phyloP scores from a whole-genome alignment of 2,797 vertebrate genomes.

The Babyrousa celebensis region DNA sequence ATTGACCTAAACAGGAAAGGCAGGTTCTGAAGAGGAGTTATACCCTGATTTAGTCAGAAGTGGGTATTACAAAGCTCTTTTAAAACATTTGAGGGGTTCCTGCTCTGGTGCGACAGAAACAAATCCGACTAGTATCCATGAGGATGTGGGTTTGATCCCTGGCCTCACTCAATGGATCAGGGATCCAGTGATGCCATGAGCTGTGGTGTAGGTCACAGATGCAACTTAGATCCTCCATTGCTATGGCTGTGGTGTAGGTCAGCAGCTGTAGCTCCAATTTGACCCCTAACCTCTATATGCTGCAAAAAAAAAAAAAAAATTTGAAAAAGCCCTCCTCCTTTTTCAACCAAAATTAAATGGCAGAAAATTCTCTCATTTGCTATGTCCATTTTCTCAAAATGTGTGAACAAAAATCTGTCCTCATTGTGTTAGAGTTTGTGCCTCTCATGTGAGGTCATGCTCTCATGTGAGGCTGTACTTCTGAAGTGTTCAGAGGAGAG shows the following conservation, averaged over 20 bases:
- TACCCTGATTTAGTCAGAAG: conserved; percentile 21
- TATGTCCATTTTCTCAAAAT: conserved; percentile 20
- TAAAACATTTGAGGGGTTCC: conserved; percentile 26
- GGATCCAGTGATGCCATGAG: too few species aligned
- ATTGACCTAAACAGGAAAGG: background rate
- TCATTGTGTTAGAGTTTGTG: conserved; percentile 5
- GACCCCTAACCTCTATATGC: too few species aligned
- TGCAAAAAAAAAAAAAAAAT: too few species aligned
- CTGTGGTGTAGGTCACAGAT: too few species aligned
- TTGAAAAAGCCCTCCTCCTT: background rate
- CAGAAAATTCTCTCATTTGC: conserved; percentile 3
- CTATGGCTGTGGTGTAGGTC: too few species aligned
- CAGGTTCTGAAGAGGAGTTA: conserved; percentile 39
- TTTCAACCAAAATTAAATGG: conserved; percentile 55
- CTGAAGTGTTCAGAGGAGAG: background rate
- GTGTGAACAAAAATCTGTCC: background rate
- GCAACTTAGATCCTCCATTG: too few species aligned
- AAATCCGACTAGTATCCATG: too few species aligned
- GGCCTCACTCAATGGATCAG: too few species aligned
- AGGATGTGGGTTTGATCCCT: too few species aligned
- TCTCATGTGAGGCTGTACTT: background rate
- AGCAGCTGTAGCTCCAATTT: too few species aligned
- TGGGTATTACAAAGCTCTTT: background rate
- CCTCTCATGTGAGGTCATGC: background rate
- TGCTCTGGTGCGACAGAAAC: too few species aligned